These are phyloP conservation scores for Otus sunia DNA, from an alignment of 2,113 vertebrate species.

Conservation along the genomic window DNA sequence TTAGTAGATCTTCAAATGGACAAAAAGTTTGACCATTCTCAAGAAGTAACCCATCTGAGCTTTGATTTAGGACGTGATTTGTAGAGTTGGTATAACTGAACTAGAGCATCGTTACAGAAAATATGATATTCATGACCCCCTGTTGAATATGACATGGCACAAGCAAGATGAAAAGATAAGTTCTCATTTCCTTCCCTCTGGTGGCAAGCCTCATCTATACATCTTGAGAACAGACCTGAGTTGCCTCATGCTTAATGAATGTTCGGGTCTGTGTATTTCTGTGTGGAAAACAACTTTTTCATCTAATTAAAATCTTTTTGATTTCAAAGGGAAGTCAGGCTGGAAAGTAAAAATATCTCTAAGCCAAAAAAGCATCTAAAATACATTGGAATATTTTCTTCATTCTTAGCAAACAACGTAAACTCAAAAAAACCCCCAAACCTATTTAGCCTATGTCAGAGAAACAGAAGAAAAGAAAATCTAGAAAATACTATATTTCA, in stretches of 20 bases:
- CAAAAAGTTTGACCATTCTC: background rate
- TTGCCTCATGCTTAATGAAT: background rate
- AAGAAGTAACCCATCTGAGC: background rate
- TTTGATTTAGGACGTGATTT: background rate
- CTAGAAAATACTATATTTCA: background rate
- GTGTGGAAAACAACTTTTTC: background rate
- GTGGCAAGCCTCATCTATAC: background rate
- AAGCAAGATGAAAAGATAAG: background rate
- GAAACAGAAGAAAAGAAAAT: background rate
- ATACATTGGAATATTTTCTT: background rate
- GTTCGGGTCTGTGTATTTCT: background rate
- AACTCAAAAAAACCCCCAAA: background rate
- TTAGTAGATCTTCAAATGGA: background rate
- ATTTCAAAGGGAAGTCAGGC: background rate
- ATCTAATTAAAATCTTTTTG: background rate
- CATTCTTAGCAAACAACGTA: background rate
- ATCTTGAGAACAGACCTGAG: background rate
- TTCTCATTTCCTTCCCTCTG: background rate
- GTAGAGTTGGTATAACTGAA: background rate
- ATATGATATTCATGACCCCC: background rate
- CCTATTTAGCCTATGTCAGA: background rate
- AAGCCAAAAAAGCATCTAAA: background rate
- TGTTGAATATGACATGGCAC: background rate
- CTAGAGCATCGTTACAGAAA: background rate
- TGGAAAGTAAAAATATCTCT: background rate